Evolutionary conservation across 1,140 invertebrate species (phyloP), one percentile per base, ranked within the genome.

Genomic region (Cyphomyrmex costatus): DNA sequence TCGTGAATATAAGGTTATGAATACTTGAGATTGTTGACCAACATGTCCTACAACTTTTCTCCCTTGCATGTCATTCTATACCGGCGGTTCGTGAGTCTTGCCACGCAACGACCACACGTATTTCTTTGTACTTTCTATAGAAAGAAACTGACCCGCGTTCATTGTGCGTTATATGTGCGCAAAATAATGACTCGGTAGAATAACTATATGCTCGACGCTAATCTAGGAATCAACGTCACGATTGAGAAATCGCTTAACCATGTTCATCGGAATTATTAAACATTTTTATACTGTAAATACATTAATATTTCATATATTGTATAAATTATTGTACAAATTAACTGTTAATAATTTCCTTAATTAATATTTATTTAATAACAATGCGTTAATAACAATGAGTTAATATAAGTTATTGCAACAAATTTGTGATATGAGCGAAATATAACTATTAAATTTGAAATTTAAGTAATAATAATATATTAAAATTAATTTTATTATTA

Each of bases 231-330:
- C 46, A 53, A 42, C 36, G 36, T 42, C 36, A 42, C 36, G 10
- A 42, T 3, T 12, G 36, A 42, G 36, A 42, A 42, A 42, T 42
- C 73, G 60, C 51, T 86, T 33, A 66, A 79, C 42, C 46, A 65
- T 83, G 60, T 42, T 83, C 19, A 24, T 33, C 36, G 3, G 3
- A 30, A 68, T 60, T 61, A 16, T 65, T 80, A 19, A n/a, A 2
- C 36, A 66, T 65, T 5, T n/a, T 73, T 82, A 27, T 21, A 30
- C 56, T 24, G n/a, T 10, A 42, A 46, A 53, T 10, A 42, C 85
- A 68, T 21, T 74, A 19, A 46, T n/a, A n/a, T 88, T 86, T 88
- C 70, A 82, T 78, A 77, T 61, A 51, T 24, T n/a, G n/a, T n/a
- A n/a, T n/a, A n/a, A n/a, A n/a, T n/a, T n/a, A n/a, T n/a, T n/a